These are phyloP conservation scores for Mystacornis crossleyi DNA, from an alignment of 2,113 vertebrate species.

Conservation along the genomic window DNA sequence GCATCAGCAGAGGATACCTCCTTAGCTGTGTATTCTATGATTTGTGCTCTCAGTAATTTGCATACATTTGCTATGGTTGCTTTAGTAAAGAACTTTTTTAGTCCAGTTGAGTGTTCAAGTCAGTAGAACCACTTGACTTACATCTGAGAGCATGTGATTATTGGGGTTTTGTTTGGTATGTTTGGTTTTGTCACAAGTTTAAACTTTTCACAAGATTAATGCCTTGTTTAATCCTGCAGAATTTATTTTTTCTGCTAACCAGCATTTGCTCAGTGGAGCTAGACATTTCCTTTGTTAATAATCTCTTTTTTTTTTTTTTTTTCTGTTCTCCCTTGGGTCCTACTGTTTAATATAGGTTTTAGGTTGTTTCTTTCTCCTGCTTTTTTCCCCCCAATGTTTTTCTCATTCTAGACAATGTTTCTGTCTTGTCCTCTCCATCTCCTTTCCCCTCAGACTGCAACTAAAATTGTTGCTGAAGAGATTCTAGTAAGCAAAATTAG, in stretches of 20 bases:
- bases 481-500: constrained; percentile 14
- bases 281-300: neutral
- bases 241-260: constrained; percentile 28
- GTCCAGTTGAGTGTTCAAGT: neutral
- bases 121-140: constrained; percentile 13
- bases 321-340: neutral
- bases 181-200: too few species aligned
- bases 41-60: neutral
- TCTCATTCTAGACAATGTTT: neutral
- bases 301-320: neutral
- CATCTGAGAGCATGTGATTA: neutral
- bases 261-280: neutral
- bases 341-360: neutral
- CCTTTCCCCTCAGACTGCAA: neutral
- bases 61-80: neutral
- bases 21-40: neutral
- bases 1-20: neutral
- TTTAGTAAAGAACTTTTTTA: constrained; percentile 3
- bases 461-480: constrained; percentile 1
- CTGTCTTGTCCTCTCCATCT: neutral
- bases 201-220: neutral
- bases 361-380: neutral
- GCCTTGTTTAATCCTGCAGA: neutral
- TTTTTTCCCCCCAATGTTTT: neutral
- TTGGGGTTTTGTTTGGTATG: neutral